Percentiles rank a stretch among this genome's conserved stretches.
These are phyloP conservation scores for Clarias batrachus DNA, from an alignment of 2,113 vertebrate genomes.

Conservation along the genomic window DNA sequence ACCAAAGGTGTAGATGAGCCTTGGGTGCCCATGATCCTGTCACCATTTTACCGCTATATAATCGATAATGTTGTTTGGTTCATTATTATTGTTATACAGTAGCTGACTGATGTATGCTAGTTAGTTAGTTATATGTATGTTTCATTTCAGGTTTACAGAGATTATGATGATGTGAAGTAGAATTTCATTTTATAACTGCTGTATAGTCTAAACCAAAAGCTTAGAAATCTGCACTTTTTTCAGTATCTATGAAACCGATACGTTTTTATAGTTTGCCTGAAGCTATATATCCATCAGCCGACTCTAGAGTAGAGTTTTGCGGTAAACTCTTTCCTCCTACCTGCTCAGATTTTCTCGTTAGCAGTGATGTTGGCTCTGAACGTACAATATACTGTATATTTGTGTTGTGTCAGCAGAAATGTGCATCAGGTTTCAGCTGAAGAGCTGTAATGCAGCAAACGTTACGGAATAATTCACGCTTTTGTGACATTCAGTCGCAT, in stretches of 20 bases:
- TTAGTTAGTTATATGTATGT: neutral
- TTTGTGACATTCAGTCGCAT: neutral
- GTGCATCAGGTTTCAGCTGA: neutral
- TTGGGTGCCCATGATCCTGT: too few relatives aligned
- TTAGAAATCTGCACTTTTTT: neutral
- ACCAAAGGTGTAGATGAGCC: too few relatives aligned
- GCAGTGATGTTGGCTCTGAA: neutral
- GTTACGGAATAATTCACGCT: neutral
- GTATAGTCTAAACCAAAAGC: neutral
- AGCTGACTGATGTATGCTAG: neutral
- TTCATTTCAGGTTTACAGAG: neutral
- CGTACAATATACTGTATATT: neutral
- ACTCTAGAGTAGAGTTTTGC: neutral
- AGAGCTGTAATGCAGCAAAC: neutral
- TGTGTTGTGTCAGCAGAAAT: neutral
- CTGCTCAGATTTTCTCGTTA: neutral
- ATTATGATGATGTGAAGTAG: neutral
- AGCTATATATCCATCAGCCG: neutral
- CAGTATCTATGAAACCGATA: neutral
- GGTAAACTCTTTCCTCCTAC: neutral
- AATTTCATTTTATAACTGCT: neutral
- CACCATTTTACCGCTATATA: too few relatives aligned
- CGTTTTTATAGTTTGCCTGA: neutral
- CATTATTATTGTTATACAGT: too few relatives aligned
- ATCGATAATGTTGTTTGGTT: too few relatives aligned